Evolutionary conservation across 35 echinoderm and acorn worm species (phyloP).

Genomic region (Amphiura filiformis): DNA sequence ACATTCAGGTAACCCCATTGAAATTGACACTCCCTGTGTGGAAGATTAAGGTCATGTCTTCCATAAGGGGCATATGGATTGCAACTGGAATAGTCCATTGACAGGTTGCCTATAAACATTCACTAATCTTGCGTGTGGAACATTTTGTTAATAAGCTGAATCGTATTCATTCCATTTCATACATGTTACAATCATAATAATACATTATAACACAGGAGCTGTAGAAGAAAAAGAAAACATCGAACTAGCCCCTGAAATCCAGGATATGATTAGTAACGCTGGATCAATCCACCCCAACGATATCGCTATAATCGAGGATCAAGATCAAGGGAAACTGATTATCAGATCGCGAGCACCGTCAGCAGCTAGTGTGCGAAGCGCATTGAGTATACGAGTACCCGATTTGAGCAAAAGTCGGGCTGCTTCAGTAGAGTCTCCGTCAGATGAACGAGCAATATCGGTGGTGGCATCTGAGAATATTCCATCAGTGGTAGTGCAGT

Average conservation of each 20-base stretch:
- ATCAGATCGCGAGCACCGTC: constrained; percentile 7
- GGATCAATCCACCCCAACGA: constrained; percentile 22
- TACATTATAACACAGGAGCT: constrained; percentile 32
- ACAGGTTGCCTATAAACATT: too few relatives aligned
- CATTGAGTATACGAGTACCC: not conserved
- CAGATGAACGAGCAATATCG: not conserved
- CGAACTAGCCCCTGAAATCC: constrained; percentile 30
- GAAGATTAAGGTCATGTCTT: too few relatives aligned
- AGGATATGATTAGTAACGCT: constrained; percentile 34
- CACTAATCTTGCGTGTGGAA: too few relatives aligned
- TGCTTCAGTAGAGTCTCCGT: not conserved
- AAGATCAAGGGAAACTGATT: constrained; percentile 16
- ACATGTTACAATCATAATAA: not conserved
- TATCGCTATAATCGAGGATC: constrained; percentile 40
- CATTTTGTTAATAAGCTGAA: too few relatives aligned
- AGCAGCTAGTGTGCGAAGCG: not conserved
- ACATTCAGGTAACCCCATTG: too few relatives aligned
- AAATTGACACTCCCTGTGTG: too few relatives aligned
- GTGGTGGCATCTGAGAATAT: not conserved
- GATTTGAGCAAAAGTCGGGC: not conserved
- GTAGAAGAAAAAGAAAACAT: constrained; percentile 52
- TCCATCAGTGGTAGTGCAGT: not conserved
- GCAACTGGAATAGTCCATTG: too few relatives aligned
- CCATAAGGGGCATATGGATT: too few relatives aligned
- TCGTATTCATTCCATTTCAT: too few relatives aligned